phyloP scores from a whole-genome alignment of 2,888 invertebrate species.

The Diarsia brunnea region DNA sequence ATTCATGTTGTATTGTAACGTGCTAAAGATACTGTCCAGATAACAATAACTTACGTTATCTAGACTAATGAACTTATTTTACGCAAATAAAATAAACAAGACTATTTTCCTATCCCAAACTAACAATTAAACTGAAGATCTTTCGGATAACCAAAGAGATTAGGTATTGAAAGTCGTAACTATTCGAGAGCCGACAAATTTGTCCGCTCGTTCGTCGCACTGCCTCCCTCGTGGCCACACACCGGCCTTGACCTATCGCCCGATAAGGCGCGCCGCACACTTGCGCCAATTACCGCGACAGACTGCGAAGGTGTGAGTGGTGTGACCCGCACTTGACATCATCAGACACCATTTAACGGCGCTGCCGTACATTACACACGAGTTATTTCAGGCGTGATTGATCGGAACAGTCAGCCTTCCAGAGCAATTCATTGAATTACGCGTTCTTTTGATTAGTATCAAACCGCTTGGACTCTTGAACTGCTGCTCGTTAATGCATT shows the following conservation, averaged over 20 bases:
- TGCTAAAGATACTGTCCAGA: background rate
- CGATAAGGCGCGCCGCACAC: slow-evolving; percentile 33
- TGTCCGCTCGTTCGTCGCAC: background rate
- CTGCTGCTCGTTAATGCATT: slow-evolving; percentile 36
- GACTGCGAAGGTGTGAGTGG: slow-evolving; percentile 1
- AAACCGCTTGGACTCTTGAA: slow-evolving; percentile 46
- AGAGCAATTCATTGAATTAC: slow-evolving; percentile 50
- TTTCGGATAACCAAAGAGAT: background rate
- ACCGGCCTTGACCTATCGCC: slow-evolving; percentile 56
- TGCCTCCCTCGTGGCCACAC: slow-evolving; percentile 24
- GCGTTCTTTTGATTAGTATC: slow-evolving; percentile 42
- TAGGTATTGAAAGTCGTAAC: background rate
- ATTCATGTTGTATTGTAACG: background rate
- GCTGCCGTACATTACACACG: slow-evolving; percentile 21
- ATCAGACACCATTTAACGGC: slow-evolving; percentile 48
- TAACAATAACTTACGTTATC: background rate
- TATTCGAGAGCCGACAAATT: background rate
- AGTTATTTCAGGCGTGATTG: slow-evolving; percentile 56
- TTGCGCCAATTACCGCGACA: slow-evolving; percentile 35
- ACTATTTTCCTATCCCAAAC: background rate
- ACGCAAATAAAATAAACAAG: background rate
- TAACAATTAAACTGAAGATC: background rate
- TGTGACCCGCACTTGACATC: slow-evolving; percentile 54
- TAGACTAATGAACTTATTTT: slow-evolving; percentile 6
- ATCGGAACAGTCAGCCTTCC: slow-evolving; percentile 46